Percentiles rank a stretch among this genome's conserved stretches.
Evolutionary conservation across 2,888 invertebrate genomes (phyloP).

Genomic region (Andricus quercusramuli): DNA sequence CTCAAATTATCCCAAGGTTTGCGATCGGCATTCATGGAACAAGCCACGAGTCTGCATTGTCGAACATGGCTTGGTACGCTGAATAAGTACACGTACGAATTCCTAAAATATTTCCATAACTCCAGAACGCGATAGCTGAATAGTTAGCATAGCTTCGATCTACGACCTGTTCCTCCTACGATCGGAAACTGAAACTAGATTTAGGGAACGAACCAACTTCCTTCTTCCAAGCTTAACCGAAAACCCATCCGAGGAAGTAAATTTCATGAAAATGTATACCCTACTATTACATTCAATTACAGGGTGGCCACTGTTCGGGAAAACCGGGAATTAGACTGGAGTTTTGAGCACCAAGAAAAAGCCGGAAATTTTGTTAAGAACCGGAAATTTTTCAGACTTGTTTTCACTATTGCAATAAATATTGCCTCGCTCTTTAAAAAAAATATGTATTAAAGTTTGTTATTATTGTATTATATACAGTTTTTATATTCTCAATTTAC

Average conservation of each 20-base stretch:
- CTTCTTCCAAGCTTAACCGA: background rate
- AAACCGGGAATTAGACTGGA: too few relatives aligned
- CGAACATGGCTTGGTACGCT: conserved; percentile 48
- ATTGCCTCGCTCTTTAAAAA: too few relatives aligned
- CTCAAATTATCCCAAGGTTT: conserved; percentile 56
- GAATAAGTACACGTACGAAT: conserved; percentile 65
- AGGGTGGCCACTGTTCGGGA: too few relatives aligned
- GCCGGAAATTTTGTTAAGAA: too few relatives aligned
- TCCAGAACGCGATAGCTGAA: conserved; percentile 65
- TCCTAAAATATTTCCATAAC: conserved; percentile 73
- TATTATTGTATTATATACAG: too few relatives aligned
- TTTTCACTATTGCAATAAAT: too few relatives aligned
- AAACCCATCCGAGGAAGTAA: background rate
- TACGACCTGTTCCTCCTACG: conserved; percentile 43
- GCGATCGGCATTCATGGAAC: conserved; percentile 54
- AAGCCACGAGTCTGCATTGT: conserved; percentile 51
- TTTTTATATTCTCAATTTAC: too few relatives aligned
- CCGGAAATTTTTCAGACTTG: too few relatives aligned
- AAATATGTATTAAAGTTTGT: too few relatives aligned
- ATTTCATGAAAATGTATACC: background rate
- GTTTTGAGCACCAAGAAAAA: too few relatives aligned
- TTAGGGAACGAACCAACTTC: conserved; percentile 47
- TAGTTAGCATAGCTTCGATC: conserved; percentile 68
- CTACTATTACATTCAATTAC: too few relatives aligned
- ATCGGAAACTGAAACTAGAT: conserved; percentile 58